phyloP scores from a whole-genome alignment of 2,113 vertebrate species.

The Cervus canadensis region DNA sequence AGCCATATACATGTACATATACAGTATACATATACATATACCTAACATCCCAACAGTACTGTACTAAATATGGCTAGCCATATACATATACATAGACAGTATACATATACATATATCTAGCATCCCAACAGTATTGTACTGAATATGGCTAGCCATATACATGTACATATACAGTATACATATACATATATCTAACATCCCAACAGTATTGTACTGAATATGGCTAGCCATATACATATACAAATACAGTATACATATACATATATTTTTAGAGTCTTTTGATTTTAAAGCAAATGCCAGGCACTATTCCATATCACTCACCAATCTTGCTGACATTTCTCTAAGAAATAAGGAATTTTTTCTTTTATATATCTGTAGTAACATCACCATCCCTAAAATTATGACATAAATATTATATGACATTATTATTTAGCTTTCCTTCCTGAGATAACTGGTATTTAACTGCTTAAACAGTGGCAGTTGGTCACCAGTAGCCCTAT shows the following conservation, averaged over 20 bases:
- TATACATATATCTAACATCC: too few species aligned
- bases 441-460: neutral
- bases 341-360: neutral
- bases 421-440: neutral
- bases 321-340: neutral
- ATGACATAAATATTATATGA: neutral
- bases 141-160: too few species aligned
- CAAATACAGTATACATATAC: neutral
- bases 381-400: neutral
- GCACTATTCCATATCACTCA: neutral
- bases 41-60: neutral
- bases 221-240: neutral
- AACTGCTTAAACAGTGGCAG: neutral
- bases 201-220: neutral
- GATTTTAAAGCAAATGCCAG: neutral
- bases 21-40: neutral
- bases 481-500: neutral
- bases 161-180: too few species aligned
- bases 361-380: neutral
- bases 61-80: neutral
- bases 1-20: neutral
- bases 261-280: neutral
- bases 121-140: too few species aligned
- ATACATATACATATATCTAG: neutral
- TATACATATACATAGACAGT: neutral